Conservation (phyloP, 2,888 invertebrate genomes). For the Xanthia togata region DNA sequence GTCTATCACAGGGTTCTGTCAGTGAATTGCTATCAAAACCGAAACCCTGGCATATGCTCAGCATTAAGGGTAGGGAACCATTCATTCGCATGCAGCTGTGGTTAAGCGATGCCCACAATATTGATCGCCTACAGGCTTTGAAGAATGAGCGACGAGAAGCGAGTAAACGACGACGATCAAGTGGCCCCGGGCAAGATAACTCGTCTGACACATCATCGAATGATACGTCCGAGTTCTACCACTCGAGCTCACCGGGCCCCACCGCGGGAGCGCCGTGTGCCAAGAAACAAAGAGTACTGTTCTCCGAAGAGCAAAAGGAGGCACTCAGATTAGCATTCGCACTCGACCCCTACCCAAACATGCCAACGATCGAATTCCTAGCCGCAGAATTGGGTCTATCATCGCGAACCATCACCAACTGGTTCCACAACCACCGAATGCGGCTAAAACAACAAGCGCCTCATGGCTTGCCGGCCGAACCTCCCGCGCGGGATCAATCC, state of each 20-base stretch:
- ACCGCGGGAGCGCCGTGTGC: slow-evolving; percentile 94
- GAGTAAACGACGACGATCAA: slow-evolving; percentile 96
- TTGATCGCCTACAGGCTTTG: slow-evolving; percentile 97
- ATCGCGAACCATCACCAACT: slow-evolving; percentile 99
- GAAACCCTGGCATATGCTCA: slow-evolving; percentile 99
- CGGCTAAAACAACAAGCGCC: slow-evolving; percentile 97
- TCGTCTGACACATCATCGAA: slow-evolving; percentile 97
- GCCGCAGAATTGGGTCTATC: slow-evolving; percentile 97
- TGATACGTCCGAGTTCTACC: slow-evolving; percentile 96
- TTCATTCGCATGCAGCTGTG: slow-evolving; percentile 99
- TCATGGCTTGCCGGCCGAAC: slow-evolving; percentile 93
- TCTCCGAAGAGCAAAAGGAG: slow-evolving; percentile 99
- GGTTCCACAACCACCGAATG: slow-evolving; percentile 99
- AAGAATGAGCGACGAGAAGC: slow-evolving; percentile 98
- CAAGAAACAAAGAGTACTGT: slow-evolving; percentile 98
- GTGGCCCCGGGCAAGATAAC: slow-evolving; percentile 95
- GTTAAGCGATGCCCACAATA: slow-evolving; percentile 98
- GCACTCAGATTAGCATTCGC: slow-evolving; percentile 98
- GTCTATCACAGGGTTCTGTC: slow-evolving; percentile 98
- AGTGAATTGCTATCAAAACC: slow-evolving; percentile 99
- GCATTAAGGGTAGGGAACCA: slow-evolving; percentile 99
- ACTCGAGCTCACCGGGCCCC: slow-evolving; percentile 95
- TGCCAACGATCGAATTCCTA: slow-evolving; percentile 98
- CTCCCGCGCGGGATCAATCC: slow-evolving; percentile 93
- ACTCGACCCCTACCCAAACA: slow-evolving; percentile 99